Evolutionary conservation across 2,113 vertebrate genomes (phyloP), one percentile per base, ranked within the genome.

Genomic region (Rhynchopsitta pachyrhyncha): DNA sequence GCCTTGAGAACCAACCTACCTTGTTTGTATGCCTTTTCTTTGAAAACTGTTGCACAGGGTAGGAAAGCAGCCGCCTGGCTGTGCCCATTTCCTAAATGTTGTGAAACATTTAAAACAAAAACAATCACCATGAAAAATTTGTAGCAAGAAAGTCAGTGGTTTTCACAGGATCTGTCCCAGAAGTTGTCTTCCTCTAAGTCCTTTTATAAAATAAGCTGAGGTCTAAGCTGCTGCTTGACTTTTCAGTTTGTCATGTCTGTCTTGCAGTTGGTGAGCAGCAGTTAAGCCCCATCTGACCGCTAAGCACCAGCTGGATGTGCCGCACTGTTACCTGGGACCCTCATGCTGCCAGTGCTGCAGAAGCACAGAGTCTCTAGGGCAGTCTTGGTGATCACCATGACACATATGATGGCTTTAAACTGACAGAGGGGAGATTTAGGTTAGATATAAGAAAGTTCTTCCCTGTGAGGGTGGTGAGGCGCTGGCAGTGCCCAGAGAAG

Each of bases 281-380:
- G 9, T 6, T 7, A 35, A 63, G 25, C 37, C 59, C 39, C 3
- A 0, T 44, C 29, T 62, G 79, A 55, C 4, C 29, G n/a, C n/a
- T 12, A 2, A 7, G 42, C 59, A 49, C 42, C 42, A 70, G 73
- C 77, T 63, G 37, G 29, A 17, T 6, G 31, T 49, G 28, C 1
- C 29, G 3, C 0, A 0, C 23, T 29, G 17, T 6, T 15, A 24
- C 4, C 46, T 68, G 55, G 11, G 7, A 2, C 18, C 25, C 31
- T 67, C 1, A 1, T 52, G 46, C 79, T 79, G 52, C 57, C 10
- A 2, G 15, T 9, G 23, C 49, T 25, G 3, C 29, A 18, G 31
- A 50, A 66, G 35, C 1, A 0, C 77, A 3, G 6, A 33, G 28
- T 16, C 55, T 31, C 7, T 31, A 35, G 63, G 57, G 24, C 44